Evolutionary conservation across 1,140 invertebrate species (phyloP), one percentile per base, ranked within the genome.

Genomic region (Tetragonula clypearis): DNA sequence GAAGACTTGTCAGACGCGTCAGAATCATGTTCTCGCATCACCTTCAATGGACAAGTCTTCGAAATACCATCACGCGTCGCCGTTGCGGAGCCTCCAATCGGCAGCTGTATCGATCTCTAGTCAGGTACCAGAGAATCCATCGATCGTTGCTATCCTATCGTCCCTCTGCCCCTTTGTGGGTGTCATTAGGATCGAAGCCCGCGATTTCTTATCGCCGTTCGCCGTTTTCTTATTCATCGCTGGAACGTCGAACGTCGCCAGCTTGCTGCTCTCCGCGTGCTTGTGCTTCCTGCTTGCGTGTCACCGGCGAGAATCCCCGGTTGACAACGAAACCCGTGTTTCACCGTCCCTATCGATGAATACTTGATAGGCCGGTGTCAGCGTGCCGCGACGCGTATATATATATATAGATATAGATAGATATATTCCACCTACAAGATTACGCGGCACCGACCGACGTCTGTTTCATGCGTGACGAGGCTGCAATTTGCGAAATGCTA

Each of bases 361-460:
- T 89, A 90, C 84, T 90, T 87, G 88, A 90, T 89, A 72, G 62
- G n/a, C 15, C 76, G 30, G 88, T 82, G 80, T 90, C 88, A 89
- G 66, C 88, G 79, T 79, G 76, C 55, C 75, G 74, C 78, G 78
- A 66, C 71, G 66, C 53, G 56, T 84, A 15, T 49, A 49, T 8
- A 49, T 49, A 41, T 6, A 41, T 41, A 41, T 41, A 41, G 2
- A 41, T 41, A 41, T 41, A 49, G 6, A 49, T 9, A 49, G 6
- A 49, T 49, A 41, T 41, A 89, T 82, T 87, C 87, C 90, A 86
- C 90, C 90, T 88, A 91, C 79, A 86, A 91, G 85, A 91, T 91
- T 91, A 91, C 79, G 87, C 83, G 82, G 82, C 87, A 73, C 60
- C 82, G 79, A 69, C 60, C 82, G 76, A 82, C 88, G 88, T 82